Conservation (phyloP, 92 coral and sea anemone genomes). For the Parazoanthus atlanticus region DNA sequence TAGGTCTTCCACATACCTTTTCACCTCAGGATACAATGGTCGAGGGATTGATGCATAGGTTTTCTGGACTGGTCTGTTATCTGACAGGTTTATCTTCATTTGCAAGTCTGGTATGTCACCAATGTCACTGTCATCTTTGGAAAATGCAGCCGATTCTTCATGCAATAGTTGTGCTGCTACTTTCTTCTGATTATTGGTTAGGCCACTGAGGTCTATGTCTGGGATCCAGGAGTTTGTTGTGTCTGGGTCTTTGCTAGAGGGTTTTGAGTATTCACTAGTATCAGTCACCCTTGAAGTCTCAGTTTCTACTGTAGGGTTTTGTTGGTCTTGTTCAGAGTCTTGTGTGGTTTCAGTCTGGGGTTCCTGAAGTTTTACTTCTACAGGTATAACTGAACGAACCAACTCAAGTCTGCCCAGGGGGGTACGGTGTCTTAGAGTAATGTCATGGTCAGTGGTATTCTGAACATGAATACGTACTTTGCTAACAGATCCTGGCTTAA, state of each 20-base stretch:
- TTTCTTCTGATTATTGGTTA: constrained; percentile 46
- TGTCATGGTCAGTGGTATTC: constrained; percentile 43
- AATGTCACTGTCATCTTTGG: constrained; percentile 52
- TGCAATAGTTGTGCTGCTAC: constrained; percentile 55
- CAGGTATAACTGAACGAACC: constrained; percentile 56
- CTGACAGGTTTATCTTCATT: constrained; percentile 42
- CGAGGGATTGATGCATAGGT: constrained; percentile 59
- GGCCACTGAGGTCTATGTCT: constrained; percentile 18
- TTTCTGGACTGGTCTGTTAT: constrained; percentile 56
- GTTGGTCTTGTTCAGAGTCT: not conserved
- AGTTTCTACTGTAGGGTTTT: not conserved
- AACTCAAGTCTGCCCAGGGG: constrained; percentile 51
- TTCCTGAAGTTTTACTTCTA: constrained; percentile 30
- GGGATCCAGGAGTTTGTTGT: constrained; percentile 13
- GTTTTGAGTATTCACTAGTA: not conserved
- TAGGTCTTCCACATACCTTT: constrained; percentile 57
- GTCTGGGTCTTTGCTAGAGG: not conserved
- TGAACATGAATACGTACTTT: constrained; percentile 36
- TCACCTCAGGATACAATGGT: constrained; percentile 60
- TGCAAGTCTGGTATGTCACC: constrained; percentile 48
- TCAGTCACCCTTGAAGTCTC: not conserved
- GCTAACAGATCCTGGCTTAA: constrained; percentile 18
- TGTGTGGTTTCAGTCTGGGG: constrained; percentile 9
- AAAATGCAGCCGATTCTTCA: constrained; percentile 66
- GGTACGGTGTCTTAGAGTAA: constrained; percentile 47